These are phyloP conservation scores for Reticulitermes speratus DNA, from an alignment of 1,140 invertebrate genomes.

Conservation along the genomic window DNA sequence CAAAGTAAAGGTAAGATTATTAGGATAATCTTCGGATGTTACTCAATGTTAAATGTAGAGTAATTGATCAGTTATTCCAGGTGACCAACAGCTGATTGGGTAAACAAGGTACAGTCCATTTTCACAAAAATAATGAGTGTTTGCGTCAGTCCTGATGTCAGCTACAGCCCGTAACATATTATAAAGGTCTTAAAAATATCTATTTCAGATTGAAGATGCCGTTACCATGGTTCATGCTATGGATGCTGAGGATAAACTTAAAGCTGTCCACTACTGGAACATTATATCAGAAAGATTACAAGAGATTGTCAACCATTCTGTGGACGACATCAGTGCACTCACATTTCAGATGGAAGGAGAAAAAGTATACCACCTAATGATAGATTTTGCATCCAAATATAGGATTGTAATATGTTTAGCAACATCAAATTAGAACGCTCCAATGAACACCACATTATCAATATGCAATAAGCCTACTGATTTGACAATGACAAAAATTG, in stretches of 20 bases:
- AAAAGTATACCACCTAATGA: constrained; percentile 25
- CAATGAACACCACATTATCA: too few species aligned
- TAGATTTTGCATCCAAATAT: neutral
- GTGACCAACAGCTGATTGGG: constrained; percentile 13
- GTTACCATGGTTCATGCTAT: constrained; percentile 42
- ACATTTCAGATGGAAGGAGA: constrained; percentile 38
- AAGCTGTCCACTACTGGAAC: constrained; percentile 45
- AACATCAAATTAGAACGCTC: too few species aligned
- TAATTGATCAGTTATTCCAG: constrained; percentile 19
- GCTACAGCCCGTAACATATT: neutral
- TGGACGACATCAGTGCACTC: constrained; percentile 40
- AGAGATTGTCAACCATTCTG: constrained; percentile 43
- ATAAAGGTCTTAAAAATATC: neutral
- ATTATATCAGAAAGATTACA: constrained; percentile 43
- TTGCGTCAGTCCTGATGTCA: neutral
- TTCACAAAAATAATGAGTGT: neutral
- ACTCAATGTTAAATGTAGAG: neutral
- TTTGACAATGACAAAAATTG: too few species aligned
- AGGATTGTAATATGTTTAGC: too few species aligned
- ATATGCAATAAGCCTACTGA: too few species aligned
- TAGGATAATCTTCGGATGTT: neutral
- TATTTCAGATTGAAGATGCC: constrained; percentile 43
- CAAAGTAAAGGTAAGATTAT: constrained; percentile 6
- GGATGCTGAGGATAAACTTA: constrained; percentile 41
- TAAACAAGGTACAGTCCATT: neutral